Conservation (phyloP, 2,113 vertebrate genomes). For the Calonectris borealis region DNA sequence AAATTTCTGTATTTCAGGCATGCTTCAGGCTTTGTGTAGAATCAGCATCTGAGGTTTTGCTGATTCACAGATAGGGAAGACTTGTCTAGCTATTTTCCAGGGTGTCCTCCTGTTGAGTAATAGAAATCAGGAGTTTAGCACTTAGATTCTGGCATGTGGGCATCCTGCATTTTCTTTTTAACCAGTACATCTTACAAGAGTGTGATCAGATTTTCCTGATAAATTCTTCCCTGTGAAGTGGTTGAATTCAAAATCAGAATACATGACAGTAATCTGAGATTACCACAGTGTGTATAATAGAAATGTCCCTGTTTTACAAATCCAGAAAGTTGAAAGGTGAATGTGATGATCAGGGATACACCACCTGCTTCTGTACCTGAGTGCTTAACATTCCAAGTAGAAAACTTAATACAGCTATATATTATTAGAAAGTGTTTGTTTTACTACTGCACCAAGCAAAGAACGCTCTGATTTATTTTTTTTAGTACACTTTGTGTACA, state of each 20-base stretch:
- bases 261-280: background rate
- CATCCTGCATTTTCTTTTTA: background rate
- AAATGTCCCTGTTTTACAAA: background rate
- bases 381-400: background rate
- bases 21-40: background rate
- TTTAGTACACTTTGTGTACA: background rate
- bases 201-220: background rate
- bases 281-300: background rate
- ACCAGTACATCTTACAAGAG: background rate
- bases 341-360: background rate
- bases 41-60: background rate
- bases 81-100: background rate
- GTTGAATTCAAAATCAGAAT: background rate
- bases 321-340: background rate
- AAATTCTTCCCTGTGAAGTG: background rate
- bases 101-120: background rate
- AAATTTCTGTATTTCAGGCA: background rate
- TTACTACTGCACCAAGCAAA: background rate
- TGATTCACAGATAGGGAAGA: background rate
- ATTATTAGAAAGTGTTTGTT: conserved; percentile 6
- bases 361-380: background rate
- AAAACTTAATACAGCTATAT: background rate
- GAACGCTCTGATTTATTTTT: background rate
- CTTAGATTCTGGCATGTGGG: background rate
- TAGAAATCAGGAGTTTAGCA: background rate